These are phyloP conservation scores for Forbesichthys agassizii DNA, from an alignment of 2,113 vertebrate species.

Conservation along the genomic window DNA sequence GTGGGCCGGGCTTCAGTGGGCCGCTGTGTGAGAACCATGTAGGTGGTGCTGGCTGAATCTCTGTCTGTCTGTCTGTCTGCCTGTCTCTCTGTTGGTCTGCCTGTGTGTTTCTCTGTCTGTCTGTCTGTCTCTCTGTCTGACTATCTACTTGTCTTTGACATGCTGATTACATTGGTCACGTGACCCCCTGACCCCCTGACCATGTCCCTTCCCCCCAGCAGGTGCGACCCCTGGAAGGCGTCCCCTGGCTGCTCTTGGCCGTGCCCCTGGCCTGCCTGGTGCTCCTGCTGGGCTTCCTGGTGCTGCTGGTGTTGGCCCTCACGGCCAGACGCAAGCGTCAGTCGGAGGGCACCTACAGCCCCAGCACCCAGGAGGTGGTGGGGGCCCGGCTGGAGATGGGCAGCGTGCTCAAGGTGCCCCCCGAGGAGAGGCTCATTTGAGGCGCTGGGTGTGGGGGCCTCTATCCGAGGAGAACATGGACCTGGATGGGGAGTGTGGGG, in stretches of 20 bases:
- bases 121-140: background rate
- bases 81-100: background rate
- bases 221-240: conserved; percentile 60
- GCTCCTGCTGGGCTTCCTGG: conserved; percentile 82
- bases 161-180: no score
- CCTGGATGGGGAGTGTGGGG: no score
- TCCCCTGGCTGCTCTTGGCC: conserved; percentile 88
- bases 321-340: conserved; percentile 93
- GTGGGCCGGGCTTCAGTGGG: conserved; percentile 82
- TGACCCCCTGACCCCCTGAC: no score
- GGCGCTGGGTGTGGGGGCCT: background rate
- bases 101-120: background rate
- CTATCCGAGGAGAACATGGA: no score
- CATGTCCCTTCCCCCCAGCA: conserved; percentile 74
- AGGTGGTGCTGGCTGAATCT: conserved; percentile 16
- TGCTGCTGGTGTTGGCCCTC: conserved; percentile 45
- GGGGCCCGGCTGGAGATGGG: conserved; percentile 97
- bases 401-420: conserved; percentile 95
- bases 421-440: conserved; percentile 92
- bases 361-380: conserved; percentile 94
- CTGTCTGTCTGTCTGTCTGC: background rate
- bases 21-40: conserved; percentile 82
- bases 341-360: conserved; percentile 96
- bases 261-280: conserved; percentile 89
- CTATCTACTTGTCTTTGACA: background rate